Evolutionary conservation across 2,113 vertebrate genomes (phyloP).

Genomic region (Aepyceros melampus): DNA sequence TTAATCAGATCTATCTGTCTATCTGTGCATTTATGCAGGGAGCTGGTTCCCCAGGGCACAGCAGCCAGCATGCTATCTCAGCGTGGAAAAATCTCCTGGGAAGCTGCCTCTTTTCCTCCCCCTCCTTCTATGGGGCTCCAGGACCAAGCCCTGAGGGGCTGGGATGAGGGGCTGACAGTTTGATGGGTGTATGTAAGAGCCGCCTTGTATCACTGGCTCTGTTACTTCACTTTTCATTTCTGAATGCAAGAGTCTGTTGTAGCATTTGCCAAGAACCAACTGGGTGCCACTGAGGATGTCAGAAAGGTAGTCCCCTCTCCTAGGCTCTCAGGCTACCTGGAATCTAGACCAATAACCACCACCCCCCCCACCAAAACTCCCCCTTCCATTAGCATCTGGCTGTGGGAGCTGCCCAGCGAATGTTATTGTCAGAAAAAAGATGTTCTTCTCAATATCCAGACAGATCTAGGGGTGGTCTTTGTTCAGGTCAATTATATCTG

Average conservation of each 20-base stretch:
- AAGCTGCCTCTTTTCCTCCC: constrained; percentile 1
- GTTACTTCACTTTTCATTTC: neutral
- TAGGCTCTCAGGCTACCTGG: neutral
- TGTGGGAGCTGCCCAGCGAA: neutral
- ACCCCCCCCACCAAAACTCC: accelerated
- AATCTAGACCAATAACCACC: neutral
- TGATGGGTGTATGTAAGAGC: neutral
- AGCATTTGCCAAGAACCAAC: neutral
- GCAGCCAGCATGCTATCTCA: constrained; percentile 27
- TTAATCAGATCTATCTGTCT: constrained; percentile 50
- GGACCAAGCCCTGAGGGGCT: neutral
- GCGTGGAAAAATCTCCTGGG: neutral
- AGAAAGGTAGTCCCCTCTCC: neutral
- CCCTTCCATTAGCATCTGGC: neutral
- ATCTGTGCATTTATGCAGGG: constrained; percentile 24
- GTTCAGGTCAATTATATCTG: neutral
- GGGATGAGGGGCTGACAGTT: constrained; percentile 20
- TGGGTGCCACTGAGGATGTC: neutral
- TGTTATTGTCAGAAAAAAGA: neutral
- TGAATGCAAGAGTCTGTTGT: neutral
- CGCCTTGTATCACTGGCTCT: neutral
- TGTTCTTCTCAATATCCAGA: too few relatives aligned
- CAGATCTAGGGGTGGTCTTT: neutral
- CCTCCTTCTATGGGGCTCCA: neutral
- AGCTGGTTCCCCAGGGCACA: constrained; percentile 44